Percentiles rank a stretch among this genome's conserved stretches.
These are phyloP conservation scores for Margarornis squamiger DNA, from an alignment of 2,797 vertebrate genomes.

Conservation along the genomic window DNA sequence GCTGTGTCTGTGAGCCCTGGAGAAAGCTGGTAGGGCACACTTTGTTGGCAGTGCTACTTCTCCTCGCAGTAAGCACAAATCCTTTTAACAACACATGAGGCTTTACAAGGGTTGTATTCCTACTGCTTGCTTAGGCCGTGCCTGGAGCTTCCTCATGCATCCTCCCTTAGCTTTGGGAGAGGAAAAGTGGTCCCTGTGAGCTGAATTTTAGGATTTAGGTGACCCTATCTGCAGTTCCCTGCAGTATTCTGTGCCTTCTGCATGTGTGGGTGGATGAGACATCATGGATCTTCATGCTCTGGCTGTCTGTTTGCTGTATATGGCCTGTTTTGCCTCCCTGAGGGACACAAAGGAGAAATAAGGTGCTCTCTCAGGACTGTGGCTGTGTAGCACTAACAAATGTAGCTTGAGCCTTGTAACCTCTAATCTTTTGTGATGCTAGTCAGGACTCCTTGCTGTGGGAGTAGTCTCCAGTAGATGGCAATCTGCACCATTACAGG, in stretches of 20 bases:
- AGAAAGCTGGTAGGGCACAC: constrained; percentile 9
- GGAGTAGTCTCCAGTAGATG: constrained; percentile 11
- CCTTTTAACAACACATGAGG: accelerated
- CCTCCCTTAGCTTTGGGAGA: background rate
- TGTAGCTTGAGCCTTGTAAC: background rate
- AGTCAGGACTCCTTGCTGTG: background rate
- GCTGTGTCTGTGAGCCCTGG: background rate
- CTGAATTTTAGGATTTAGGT: background rate
- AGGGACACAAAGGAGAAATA: background rate
- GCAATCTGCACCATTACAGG: background rate
- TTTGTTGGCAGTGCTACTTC: background rate
- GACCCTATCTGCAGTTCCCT: background rate
- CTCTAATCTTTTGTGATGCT: background rate
- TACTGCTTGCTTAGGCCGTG: background rate
- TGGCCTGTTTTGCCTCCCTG: background rate
- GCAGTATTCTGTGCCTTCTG: background rate
- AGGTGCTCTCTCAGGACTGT: background rate
- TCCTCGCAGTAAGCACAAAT: background rate
- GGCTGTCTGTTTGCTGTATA: background rate
- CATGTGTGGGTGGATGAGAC: background rate
- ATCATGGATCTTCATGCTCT: background rate
- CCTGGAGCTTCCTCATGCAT: background rate
- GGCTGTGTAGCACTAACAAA: background rate
- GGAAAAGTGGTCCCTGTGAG: background rate
- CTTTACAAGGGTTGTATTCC: background rate